phyloP scores from a whole-genome alignment of 2,113 vertebrate species.

The Sorex araneus region DNA sequence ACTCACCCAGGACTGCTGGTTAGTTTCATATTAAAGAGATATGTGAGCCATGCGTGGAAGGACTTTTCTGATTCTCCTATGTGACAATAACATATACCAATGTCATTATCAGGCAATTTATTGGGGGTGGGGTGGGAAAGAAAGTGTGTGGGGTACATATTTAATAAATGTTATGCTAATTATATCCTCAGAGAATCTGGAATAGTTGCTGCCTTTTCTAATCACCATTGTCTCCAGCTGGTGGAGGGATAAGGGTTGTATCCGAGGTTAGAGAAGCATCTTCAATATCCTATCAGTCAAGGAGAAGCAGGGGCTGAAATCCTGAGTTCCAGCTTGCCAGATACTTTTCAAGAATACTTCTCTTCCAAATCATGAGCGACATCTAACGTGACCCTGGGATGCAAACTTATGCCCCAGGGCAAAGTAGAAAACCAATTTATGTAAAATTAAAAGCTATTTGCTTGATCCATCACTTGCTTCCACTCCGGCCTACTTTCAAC shows the following conservation, averaged over 20 bases:
- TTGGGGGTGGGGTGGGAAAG: neutral
- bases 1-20: neutral
- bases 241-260: neutral
- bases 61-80: neutral
- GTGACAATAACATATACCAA: neutral
- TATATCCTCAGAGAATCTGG: slow-evolving; percentile 18
- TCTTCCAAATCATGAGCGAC: neutral
- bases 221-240: neutral
- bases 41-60: neutral
- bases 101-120: slow-evolving; percentile 1
- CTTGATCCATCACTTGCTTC: slow-evolving; percentile 57
- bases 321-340: neutral
- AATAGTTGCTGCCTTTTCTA: neutral
- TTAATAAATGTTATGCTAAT: slow-evolving; percentile 24
- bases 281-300: neutral
- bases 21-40: neutral
- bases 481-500: slow-evolving; percentile 20
- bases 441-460: slow-evolving; percentile 78
- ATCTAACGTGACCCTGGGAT: slow-evolving; percentile 66
- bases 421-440: slow-evolving; percentile 72
- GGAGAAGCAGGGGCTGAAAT: neutral
- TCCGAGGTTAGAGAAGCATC: neutral
- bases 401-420: slow-evolving; percentile 73
- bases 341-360: slow-evolving; percentile 29
- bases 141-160: neutral